Evolutionary conservation across 2,888 invertebrate species (phyloP).

Genomic region (Tipula helvola): DNA sequence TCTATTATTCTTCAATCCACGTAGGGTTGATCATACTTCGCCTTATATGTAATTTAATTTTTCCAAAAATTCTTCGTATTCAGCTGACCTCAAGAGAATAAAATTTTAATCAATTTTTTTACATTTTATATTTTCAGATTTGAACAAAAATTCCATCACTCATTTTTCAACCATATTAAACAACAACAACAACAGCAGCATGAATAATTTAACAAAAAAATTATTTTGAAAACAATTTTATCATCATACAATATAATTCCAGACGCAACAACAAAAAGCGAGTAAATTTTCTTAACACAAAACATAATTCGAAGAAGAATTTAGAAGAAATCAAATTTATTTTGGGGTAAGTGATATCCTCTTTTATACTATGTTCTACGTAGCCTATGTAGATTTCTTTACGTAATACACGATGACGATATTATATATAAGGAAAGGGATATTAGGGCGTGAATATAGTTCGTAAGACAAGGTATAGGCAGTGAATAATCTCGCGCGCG

Average conservation of each 20-base stretch:
- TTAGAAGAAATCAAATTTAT: neutral
- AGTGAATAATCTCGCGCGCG: neutral
- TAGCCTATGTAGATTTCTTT: neutral
- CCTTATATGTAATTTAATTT: too few species aligned
- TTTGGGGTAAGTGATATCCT: neutral
- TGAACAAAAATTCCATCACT: neutral
- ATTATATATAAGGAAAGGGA: neutral
- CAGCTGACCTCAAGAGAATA: neutral
- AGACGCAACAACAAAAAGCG: neutral
- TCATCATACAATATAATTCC: neutral
- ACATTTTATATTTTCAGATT: neutral
- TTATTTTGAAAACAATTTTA: neutral
- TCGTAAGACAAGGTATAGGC: neutral
- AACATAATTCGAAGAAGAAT: neutral
- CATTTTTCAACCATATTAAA: neutral
- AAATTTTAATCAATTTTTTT: neutral
- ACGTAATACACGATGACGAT: neutral
- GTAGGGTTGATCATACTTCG: too few species aligned
- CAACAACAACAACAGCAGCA: neutral
- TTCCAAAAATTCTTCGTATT: too few species aligned
- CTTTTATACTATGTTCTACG: neutral
- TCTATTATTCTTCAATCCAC: too few species aligned
- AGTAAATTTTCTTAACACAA: neutral
- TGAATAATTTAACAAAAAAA: neutral
- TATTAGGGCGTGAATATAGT: neutral